These are phyloP conservation scores for Mormyrops attenuatus DNA, from an alignment of 2,797 vertebrate genomes.

Conservation along the genomic window DNA sequence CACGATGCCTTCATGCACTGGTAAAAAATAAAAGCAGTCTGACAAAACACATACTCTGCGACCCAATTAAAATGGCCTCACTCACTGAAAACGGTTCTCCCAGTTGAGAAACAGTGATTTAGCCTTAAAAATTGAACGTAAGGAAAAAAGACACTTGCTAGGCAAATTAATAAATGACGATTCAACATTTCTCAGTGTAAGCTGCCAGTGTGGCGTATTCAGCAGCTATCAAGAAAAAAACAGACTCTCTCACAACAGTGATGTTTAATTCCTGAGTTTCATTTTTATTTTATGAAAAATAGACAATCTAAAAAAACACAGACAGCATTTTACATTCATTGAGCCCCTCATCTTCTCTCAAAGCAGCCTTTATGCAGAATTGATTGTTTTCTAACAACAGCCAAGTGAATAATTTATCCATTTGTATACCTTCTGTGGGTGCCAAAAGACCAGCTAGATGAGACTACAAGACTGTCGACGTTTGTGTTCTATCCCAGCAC, in stretches of 20 bases:
- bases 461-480: neutral
- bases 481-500: neutral
- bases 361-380: constrained; percentile 6
- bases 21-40: neutral
- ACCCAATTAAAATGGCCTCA: neutral
- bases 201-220: neutral
- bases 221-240: neutral
- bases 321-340: neutral
- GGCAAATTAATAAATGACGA: neutral
- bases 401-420: constrained; percentile 13
- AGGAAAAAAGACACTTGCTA: neutral
- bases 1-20: neutral
- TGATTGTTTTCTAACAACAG: constrained; percentile 16
- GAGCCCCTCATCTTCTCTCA: neutral
- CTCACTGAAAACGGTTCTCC: neutral
- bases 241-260: neutral
- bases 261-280: neutral
- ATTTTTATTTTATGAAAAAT: neutral
- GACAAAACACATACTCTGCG: neutral
- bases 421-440: neutral
- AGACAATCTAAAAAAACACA: neutral
- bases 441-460: neutral
- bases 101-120: neutral
- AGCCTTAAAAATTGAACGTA: neutral
- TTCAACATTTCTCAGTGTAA: neutral